A percentile compares a stretch with the other conserved stretches of the same genome.
Evolutionary conservation across 1,140 invertebrate genomes (phyloP).

Genomic region (Papilio helenus): DNA sequence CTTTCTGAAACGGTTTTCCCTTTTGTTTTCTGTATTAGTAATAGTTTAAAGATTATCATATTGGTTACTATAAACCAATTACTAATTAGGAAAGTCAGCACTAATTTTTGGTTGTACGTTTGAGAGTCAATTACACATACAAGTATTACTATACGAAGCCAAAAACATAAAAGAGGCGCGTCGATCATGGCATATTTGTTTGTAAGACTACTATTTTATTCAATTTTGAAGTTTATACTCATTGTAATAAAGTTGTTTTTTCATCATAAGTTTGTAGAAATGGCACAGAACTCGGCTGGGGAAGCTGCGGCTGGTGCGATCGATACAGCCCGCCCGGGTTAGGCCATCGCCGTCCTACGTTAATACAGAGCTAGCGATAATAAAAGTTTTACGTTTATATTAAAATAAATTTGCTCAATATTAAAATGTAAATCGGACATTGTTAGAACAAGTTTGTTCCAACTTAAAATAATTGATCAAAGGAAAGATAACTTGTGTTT

Average conservation of each 20-base stretch:
- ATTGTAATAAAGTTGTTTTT: neutral
- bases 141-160: neutral
- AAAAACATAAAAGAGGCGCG: slow-evolving; percentile 10
- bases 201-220: neutral
- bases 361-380: slow-evolving; percentile 26
- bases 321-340: slow-evolving; percentile 61
- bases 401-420: slow-evolving; percentile 29
- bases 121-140: neutral
- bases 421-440: slow-evolving; percentile 33
- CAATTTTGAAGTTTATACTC: neutral
- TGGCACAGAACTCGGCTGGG: slow-evolving; percentile 33
- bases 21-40: too few relatives aligned
- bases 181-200: slow-evolving; percentile 27
- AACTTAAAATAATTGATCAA: neutral
- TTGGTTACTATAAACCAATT: too few relatives aligned
- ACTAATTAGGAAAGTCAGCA: too few relatives aligned
- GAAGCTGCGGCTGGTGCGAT: slow-evolving; percentile 45
- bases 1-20: too few relatives aligned
- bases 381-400: slow-evolving; percentile 33
- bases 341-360: slow-evolving; percentile 34
- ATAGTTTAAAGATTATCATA: too few relatives aligned
- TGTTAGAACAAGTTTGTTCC: neutral
- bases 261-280: neutral
- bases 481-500: neutral
- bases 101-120: neutral